Percentiles rank a stretch among this genome's conserved stretches.
phyloP scores from a whole-genome alignment of 1,140 invertebrate genomes.

The Ptiloglossa arizonensis region DNA sequence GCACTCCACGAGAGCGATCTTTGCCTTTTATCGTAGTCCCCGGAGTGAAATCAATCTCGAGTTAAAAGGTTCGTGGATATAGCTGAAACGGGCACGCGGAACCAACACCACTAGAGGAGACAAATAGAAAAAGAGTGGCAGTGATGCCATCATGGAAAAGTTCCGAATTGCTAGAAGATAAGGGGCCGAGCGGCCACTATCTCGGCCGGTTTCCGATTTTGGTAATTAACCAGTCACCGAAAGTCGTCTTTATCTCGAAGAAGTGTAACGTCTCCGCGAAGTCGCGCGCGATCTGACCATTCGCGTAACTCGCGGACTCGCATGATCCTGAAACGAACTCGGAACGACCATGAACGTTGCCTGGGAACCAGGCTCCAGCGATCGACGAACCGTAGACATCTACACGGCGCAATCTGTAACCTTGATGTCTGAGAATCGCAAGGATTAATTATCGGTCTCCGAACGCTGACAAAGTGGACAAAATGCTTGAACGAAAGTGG shows the following conservation, averaged over 20 bases:
- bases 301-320: background rate
- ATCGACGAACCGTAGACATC: constrained; percentile 1
- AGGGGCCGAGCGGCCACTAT: constrained; percentile 27
- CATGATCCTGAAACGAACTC: background rate
- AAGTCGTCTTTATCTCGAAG: constrained; percentile 38
- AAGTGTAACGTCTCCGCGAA: constrained; percentile 8
- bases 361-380: background rate
- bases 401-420: constrained; percentile 15
- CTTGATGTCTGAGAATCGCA: background rate
- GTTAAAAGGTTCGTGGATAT: background rate
- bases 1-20: background rate
- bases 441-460: constrained; percentile 8
- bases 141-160: constrained; percentile 35
- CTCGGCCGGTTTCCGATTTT: constrained; percentile 33
- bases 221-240: constrained; percentile 40
- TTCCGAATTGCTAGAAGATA: constrained; percentile 46
- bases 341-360: constrained; percentile 5
- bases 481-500: background rate
- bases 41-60: background rate
- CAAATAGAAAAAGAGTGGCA: constrained; percentile 3
- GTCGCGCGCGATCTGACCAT: background rate
- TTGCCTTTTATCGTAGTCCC: background rate
- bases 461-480: background rate
- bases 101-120: background rate
- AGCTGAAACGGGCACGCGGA: background rate